Base-by-base conservation (phyloP, 2,888 invertebrate genomes). In the Callyntrura guangdongensis region DNA sequence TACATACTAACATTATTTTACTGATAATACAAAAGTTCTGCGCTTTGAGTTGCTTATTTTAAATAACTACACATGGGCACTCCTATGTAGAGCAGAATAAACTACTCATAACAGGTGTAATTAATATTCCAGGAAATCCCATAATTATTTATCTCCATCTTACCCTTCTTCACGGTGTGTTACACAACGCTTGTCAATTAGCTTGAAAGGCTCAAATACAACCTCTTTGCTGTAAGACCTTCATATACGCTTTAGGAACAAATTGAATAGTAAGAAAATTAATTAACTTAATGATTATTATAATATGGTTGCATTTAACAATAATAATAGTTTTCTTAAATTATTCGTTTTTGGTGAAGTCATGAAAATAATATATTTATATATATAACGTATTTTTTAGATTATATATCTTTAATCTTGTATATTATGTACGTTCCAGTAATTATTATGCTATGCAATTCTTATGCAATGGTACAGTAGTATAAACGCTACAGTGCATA, bases 311-410 rank as follows among this genome's bases (percentile, higher is more conserved):
- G 14, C n/a, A 64, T 12, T 25, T 53, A 14, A 53, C 14, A 53
- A 53, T 11, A 53, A 2, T 53, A 11, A 11, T 14, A 53, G 11
- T 11, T 53, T 53, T 14, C 14, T 53, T 53, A 53, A 53, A 1
- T 53, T 14, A 53, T 53, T 53, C 11, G 11, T 53, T n/a, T 17
- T n/a, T 17, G 17, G 59, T 64, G 14, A 20, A 64, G 64, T 64
- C 64, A 64, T 64, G 64, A 64, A 64, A 64, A 64, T 64, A 64
- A 64, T 64, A 64, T 64, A 64, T 12, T 11, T 27, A 64, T 27
- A 22, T 64, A 64, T 22, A 27, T 64, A 14, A 25, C 64, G 9
- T 27, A 12, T 27, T 64, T 64, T 2, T 20, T 25, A 64, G 61
- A 6, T 53, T 14, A 53, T 53, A 9, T 14, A 2, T 53, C 2